Conservation (phyloP, 2,797 vertebrate species). For the Huso huso region DNA sequence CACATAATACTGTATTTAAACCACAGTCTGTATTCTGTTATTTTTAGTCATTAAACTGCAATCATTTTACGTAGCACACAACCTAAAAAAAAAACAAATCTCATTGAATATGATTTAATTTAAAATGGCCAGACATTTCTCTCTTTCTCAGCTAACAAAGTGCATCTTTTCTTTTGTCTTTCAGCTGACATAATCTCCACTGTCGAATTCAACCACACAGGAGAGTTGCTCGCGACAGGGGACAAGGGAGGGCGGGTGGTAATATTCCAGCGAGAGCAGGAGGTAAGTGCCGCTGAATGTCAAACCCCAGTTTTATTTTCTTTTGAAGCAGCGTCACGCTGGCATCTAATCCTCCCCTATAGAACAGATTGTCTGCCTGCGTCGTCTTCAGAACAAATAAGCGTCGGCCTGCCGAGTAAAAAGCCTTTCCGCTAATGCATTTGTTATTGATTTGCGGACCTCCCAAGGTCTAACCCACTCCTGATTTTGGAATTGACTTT, state of each 20-base stretch:
- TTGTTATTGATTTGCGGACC: slow-evolving; percentile 24
- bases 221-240: slow-evolving; percentile 92
- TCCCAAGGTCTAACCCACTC: slow-evolving; percentile 10
- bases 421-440: neutral
- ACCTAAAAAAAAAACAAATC: no score
- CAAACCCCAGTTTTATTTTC: slow-evolving; percentile 39
- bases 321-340: slow-evolving; percentile 43
- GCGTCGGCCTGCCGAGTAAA: neutral
- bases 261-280: slow-evolving; percentile 95
- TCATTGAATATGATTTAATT: no score
- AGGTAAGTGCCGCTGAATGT: slow-evolving; percentile 66
- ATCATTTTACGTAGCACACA: no score
- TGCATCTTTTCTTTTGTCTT: slow-evolving; percentile 32
- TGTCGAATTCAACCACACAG: slow-evolving; percentile 95
- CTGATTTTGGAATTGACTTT: neutral
- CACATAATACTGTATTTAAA: no score
- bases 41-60: no score
- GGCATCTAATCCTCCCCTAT: slow-evolving; percentile 40
- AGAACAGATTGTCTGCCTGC: no score
- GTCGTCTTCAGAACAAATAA: neutral
- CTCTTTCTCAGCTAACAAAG: no score
- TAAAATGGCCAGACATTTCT: no score
- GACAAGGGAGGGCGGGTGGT: slow-evolving; percentile 96
- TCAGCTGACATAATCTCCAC: slow-evolving; percentile 98
- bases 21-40: no score